Conservation (phyloP, 1,140 invertebrate species). For the Atta cephalotes region DNA sequence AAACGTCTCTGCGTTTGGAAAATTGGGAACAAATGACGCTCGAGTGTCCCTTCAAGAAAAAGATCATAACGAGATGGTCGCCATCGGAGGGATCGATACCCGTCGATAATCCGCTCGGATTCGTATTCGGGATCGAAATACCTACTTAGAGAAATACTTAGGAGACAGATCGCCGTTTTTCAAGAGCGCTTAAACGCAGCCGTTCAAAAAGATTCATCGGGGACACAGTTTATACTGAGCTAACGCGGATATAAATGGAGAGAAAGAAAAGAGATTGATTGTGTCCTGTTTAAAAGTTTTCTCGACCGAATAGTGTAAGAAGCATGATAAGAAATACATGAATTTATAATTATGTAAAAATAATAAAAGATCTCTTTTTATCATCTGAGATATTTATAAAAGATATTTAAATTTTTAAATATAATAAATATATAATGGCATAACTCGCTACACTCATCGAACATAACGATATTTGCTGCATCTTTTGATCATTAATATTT, state of each 20-base stretch:
- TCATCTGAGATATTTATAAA: neutral
- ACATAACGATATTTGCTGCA: neutral
- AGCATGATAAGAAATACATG: neutral
- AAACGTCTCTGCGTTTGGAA: constrained; percentile 69
- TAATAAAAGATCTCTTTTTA: neutral
- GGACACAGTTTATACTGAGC: neutral
- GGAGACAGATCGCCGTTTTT: constrained; percentile 45
- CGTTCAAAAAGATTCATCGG: constrained; percentile 8
- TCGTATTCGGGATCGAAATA: constrained; percentile 39
- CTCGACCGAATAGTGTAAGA: constrained; percentile 1
- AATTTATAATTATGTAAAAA: constrained; percentile 25
- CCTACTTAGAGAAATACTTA: constrained; percentile 37
- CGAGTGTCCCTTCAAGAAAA: constrained; percentile 65
- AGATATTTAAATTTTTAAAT: neutral
- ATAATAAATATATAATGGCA: constrained; percentile 9
- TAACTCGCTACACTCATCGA: neutral
- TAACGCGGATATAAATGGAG: constrained; percentile 25
- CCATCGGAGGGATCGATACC: constrained; percentile 29
- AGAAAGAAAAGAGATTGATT: constrained; percentile 12
- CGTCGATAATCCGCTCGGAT: constrained; percentile 46
- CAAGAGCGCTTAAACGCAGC: constrained; percentile 16
- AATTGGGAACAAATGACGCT: constrained; percentile 66
- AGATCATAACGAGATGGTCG: constrained; percentile 72
- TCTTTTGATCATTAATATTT: constrained; percentile 3
- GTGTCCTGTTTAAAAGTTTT: neutral